Percentiles rank a stretch among this genome's conserved stretches.
Conservation (phyloP, 1,140 invertebrate genomes). For the Papilio dardanus region DNA sequence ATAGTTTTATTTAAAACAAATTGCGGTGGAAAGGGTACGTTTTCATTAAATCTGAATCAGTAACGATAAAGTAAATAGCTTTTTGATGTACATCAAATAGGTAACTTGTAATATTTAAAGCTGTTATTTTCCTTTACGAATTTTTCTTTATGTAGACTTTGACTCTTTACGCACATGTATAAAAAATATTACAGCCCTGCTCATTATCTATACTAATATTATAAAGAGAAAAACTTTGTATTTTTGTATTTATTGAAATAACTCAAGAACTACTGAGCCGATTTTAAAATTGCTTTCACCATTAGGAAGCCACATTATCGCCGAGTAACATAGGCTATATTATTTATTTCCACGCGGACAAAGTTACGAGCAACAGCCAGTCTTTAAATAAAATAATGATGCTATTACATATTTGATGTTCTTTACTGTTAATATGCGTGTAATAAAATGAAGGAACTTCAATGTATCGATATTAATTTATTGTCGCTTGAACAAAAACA, state of each 20-base stretch:
- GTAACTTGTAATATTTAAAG: neutral
- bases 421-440: neutral
- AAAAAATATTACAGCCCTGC: neutral
- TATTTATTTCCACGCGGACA: too few species aligned
- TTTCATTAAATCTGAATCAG: neutral
- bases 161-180: neutral
- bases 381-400: neutral
- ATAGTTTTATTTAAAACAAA: neutral
- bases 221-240: too few species aligned
- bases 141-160: neutral
- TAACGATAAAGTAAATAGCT: neutral
- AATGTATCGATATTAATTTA: neutral
- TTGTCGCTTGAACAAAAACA: neutral
- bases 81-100: neutral
- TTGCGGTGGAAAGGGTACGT: neutral
- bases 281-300: too few species aligned
- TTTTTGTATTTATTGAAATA: too few species aligned
- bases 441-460: neutral
- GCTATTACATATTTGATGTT: neutral
- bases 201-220: too few species aligned
- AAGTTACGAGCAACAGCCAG: too few species aligned
- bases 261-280: too few species aligned
- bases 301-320: too few species aligned
- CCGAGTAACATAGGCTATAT: too few species aligned
- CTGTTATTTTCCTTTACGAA: neutral